A percentile compares a stretch with the other conserved stretches of the same genome.
These are phyloP conservation scores for Dynastes maya DNA, from an alignment of 2,888 invertebrate genomes.

Conservation along the genomic window DNA sequence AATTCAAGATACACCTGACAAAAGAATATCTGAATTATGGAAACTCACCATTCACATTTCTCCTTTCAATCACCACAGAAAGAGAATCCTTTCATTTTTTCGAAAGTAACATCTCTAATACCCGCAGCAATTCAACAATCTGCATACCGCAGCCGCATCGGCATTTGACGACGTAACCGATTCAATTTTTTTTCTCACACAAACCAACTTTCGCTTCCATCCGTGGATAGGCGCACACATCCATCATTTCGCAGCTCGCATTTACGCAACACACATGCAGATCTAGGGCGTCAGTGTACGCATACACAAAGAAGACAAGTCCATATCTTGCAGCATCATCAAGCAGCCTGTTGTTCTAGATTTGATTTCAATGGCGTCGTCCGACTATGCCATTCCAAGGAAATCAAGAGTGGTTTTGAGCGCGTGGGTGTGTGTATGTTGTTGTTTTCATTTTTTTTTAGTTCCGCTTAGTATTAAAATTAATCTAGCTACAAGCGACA, in stretches of 20 bases:
- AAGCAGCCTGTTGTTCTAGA: constrained; percentile 10
- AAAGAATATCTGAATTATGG: too few species aligned
- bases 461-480: background rate
- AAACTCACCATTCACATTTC: too few species aligned
- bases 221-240: background rate
- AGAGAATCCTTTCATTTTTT: too few species aligned
- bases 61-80: too few species aligned
- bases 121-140: too few species aligned
- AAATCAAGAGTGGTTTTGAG: constrained; percentile 10
- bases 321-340: background rate
- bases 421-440: background rate
- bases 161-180: too few species aligned
- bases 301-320: background rate
- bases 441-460: background rate
- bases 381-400: constrained; percentile 10
- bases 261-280: too few species aligned
- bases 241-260: background rate
- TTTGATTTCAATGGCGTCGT: constrained; percentile 23
- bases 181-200: background rate
- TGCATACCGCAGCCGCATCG: too few species aligned
- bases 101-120: too few species aligned
- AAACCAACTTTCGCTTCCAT: constrained; percentile 5
- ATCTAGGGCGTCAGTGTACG: background rate
- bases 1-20: too few species aligned
- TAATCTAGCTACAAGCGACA: background rate